phyloP scores from a whole-genome alignment of 2,113 vertebrate genomes.

The Struthidea cinerea region DNA sequence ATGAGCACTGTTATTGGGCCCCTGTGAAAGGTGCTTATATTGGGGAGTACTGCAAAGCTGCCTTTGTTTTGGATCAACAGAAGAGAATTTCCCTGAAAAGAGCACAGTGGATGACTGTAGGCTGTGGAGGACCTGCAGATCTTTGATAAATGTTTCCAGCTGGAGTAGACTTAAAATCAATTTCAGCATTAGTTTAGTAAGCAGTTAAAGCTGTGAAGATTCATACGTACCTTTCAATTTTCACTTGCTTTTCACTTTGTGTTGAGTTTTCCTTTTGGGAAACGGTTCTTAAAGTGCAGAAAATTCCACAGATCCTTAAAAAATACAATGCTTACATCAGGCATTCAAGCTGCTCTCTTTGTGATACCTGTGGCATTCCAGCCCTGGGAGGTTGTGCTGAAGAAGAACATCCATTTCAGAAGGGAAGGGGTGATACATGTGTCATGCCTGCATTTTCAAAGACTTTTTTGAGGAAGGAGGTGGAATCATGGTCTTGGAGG shows the following conservation, averaged over 20 bases:
- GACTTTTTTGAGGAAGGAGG: neutral
- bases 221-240: neutral
- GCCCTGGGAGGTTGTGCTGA: neutral
- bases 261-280: neutral
- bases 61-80: neutral
- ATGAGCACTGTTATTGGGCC: neutral
- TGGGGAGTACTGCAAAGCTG: neutral
- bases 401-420: neutral
- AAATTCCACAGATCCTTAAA: neutral
- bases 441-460: neutral
- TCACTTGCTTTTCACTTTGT: neutral
- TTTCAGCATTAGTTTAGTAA: neutral
- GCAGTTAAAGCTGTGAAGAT: neutral
- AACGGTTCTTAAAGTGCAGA: neutral
- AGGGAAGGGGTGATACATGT: neutral
- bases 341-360: neutral
- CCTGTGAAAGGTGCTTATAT: neutral
- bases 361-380: neutral
- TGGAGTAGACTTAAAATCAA: neutral
- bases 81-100: neutral
- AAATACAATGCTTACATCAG: neutral
- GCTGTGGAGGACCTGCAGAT: neutral
- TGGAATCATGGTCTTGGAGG: neutral
- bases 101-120: neutral
- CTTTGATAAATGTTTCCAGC: neutral